Percentiles rank a stretch among this genome's conserved stretches.
These are phyloP conservation scores for Regulus satrapa DNA, from an alignment of 2,113 vertebrate genomes.

Conservation along the genomic window DNA sequence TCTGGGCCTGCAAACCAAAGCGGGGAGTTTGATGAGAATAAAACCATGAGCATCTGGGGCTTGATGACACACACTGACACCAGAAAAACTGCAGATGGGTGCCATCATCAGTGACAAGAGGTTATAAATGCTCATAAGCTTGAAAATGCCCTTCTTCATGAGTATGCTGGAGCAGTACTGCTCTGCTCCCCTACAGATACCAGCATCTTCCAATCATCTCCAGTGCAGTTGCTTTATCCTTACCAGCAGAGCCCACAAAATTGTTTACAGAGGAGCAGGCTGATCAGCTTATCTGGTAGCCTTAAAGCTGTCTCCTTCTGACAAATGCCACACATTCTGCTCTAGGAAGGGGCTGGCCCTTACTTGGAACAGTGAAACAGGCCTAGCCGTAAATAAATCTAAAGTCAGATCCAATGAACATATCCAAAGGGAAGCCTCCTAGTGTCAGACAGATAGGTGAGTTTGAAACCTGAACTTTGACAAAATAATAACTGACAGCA, in stretches of 20 bases:
- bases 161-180: background rate
- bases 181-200: background rate
- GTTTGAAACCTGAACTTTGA: background rate
- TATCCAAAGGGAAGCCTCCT: background rate
- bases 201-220: background rate
- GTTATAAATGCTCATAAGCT: background rate
- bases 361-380: background rate
- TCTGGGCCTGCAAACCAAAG: background rate
- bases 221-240: background rate
- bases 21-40: background rate
- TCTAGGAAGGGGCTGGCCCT: background rate
- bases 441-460: background rate
- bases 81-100: background rate
- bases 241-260: background rate
- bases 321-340: background rate
- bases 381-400: background rate
- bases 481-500: background rate
- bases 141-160: background rate
- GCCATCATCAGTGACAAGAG: background rate
- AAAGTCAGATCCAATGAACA: background rate
- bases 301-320: background rate
- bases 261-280: background rate
- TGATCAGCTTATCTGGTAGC: background rate
- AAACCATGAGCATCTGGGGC: background rate
- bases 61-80: background rate